These are phyloP conservation scores for Eulemur coronatus DNA, from an alignment of 2,797 vertebrate species.

Conservation along the genomic window DNA sequence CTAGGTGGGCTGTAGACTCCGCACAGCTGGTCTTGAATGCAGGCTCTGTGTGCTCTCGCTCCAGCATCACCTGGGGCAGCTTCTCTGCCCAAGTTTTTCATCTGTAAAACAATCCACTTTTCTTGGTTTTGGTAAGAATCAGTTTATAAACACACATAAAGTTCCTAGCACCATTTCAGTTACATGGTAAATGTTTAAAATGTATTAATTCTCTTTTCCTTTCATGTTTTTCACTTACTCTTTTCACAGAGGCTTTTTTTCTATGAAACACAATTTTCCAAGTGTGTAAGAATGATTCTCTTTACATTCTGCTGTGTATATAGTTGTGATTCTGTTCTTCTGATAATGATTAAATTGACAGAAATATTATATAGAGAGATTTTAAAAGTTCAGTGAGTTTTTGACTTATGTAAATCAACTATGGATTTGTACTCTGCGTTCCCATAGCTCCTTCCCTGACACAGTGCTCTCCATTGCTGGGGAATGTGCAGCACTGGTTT, in stretches of 20 bases:
- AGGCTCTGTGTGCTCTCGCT: no score
- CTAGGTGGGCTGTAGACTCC: background rate
- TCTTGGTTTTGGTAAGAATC: background rate
- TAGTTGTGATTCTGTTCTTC: background rate
- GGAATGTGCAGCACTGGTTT: background rate
- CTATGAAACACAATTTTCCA: background rate
- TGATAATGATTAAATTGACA: background rate
- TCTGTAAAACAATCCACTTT: background rate
- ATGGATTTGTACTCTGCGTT: background rate
- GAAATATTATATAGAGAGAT: background rate
- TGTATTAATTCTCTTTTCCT: background rate
- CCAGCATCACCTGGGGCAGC: background rate
- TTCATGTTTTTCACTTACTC: background rate
- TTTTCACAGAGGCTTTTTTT: background rate
- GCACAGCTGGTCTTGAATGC: background rate
- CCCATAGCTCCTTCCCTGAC: accelerated
- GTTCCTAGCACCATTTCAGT: background rate
- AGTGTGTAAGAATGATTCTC: background rate
- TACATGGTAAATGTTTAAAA: background rate
- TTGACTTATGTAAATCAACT: no score
- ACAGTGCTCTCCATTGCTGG: accelerated
- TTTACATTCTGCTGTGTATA: background rate
- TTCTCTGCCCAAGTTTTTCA: background rate
- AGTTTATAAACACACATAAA: background rate
- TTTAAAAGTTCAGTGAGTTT: background rate